Evolutionary conservation across 1,140 invertebrate species (phyloP).

Genomic region (Drosophila littoralis): DNA sequence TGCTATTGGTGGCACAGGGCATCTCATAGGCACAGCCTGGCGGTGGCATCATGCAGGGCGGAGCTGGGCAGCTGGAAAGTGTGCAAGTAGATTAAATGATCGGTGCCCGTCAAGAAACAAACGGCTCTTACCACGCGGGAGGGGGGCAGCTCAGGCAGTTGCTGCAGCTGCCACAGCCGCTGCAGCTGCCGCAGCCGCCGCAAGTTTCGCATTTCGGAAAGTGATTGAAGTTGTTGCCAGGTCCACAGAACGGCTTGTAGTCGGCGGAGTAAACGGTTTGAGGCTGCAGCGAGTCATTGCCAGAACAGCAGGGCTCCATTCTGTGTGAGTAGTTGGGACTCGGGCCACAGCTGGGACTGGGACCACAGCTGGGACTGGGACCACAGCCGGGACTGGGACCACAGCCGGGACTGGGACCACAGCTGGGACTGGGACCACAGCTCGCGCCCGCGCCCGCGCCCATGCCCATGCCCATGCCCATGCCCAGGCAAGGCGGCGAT

Average conservation of each 20-base stretch:
- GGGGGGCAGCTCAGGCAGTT: not conserved
- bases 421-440: not conserved
- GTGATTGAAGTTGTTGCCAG: slow-evolving; percentile 28
- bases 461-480: not conserved
- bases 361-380: too few species aligned
- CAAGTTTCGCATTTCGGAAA: slow-evolving; percentile 7
- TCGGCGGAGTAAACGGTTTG: slow-evolving; percentile 48
- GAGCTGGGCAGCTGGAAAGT: not conserved
- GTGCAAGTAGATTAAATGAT: too few species aligned
- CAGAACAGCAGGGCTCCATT: not conserved
- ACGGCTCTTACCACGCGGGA: not conserved
- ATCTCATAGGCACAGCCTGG: not conserved
- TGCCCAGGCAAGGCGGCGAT: slow-evolving; percentile 8
- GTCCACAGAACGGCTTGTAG: slow-evolving; percentile 15
- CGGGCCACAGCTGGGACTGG: too few species aligned
- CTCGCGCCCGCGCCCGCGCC: not conserved
- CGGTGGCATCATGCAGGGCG: not conserved
- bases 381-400: too few species aligned
- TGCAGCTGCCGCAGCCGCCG: not conserved
- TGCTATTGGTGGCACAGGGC: not conserved
- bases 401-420: not conserved
- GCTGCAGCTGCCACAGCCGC: not conserved
- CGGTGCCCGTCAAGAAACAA: not conserved
- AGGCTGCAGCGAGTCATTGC: slow-evolving; percentile 30
- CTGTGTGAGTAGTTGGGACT: too few species aligned